These are phyloP conservation scores for Chironomus striatipennis DNA, from an alignment of 1,140 invertebrate genomes.

Conservation along the genomic window DNA sequence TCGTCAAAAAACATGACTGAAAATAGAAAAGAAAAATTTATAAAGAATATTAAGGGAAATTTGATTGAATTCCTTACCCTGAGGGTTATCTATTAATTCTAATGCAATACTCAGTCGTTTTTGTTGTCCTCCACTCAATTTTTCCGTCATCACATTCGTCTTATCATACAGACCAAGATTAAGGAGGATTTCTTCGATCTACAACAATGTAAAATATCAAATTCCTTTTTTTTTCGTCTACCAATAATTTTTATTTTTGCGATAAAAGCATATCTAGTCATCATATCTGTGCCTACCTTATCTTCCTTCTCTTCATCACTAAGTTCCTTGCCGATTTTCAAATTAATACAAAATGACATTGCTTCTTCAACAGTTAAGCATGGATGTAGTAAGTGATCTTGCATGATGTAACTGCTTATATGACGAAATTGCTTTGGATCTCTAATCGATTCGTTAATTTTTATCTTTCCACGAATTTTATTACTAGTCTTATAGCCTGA, in stretches of 20 bases:
- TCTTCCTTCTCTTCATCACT: constrained; percentile 51
- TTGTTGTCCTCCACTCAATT: constrained; percentile 78
- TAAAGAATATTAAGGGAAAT: too few species aligned
- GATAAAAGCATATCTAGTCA: background rate
- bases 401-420: constrained; percentile 84
- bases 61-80: too few species aligned
- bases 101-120: constrained; percentile 82
- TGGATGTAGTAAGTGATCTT: constrained; percentile 76
- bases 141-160: constrained; percentile 54
- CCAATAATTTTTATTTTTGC: too few species aligned
- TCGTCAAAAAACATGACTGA: constrained; percentile 88
- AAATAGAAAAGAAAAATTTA: too few species aligned
- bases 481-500: constrained; percentile 51
- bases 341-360: constrained; percentile 75
- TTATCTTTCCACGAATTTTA: constrained; percentile 41
- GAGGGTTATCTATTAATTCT: constrained; percentile 77
- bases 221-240: too few species aligned
- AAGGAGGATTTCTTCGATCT: constrained; percentile 63
- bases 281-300: constrained; percentile 47
- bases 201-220: constrained; percentile 14
- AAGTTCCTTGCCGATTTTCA: constrained; percentile 68
- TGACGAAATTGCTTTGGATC: constrained; percentile 69
- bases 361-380: constrained; percentile 79
- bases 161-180: constrained; percentile 56
- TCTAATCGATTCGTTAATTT: constrained; percentile 60